Percentiles rank a stretch among this genome's conserved stretches.
Conservation (phyloP, 1,140 invertebrate species). For the Ceratina calcarata region DNA sequence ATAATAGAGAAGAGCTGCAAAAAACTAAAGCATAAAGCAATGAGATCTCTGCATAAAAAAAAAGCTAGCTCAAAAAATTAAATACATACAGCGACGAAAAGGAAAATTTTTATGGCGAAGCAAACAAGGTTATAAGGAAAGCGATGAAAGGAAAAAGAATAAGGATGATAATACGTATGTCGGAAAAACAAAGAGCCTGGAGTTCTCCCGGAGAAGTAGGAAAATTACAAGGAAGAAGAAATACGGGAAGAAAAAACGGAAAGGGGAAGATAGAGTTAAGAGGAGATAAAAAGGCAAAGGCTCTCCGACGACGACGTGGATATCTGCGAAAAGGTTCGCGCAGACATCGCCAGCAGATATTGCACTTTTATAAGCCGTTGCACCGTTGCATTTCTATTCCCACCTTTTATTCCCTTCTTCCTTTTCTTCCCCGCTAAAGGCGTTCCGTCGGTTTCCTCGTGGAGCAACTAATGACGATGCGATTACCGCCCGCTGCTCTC, state of each 20-base stretch:
- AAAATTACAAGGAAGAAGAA: neutral
- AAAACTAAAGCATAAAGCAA: too few species aligned
- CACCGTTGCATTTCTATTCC: neutral
- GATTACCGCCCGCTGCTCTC: conserved; percentile 21
- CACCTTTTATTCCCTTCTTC: neutral
- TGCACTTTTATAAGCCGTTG: conserved; percentile 64
- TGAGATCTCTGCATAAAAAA: too few species aligned
- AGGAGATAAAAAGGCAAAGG: neutral
- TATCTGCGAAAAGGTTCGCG: conserved; percentile 50
- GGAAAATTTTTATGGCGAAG: too few species aligned
- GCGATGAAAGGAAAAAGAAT: too few species aligned
- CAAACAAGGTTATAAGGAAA: too few species aligned
- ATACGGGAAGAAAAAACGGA: neutral
- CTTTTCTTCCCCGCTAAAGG: conserved; percentile 12
- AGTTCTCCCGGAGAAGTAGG: neutral
- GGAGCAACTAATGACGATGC: conserved; percentile 48
- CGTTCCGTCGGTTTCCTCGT: conserved; percentile 7
- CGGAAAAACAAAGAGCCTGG: neutral
- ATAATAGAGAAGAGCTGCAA: too few species aligned
- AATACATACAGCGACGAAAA: too few species aligned
- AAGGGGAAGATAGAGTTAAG: conserved; percentile 15
- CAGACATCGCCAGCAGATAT: conserved; percentile 59
- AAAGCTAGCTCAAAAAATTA: too few species aligned
- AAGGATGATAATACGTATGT: conserved; percentile 7
- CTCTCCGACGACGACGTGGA: neutral